phyloP scores from a whole-genome alignment of 2,888 invertebrate species.

The Furcula furcula region DNA sequence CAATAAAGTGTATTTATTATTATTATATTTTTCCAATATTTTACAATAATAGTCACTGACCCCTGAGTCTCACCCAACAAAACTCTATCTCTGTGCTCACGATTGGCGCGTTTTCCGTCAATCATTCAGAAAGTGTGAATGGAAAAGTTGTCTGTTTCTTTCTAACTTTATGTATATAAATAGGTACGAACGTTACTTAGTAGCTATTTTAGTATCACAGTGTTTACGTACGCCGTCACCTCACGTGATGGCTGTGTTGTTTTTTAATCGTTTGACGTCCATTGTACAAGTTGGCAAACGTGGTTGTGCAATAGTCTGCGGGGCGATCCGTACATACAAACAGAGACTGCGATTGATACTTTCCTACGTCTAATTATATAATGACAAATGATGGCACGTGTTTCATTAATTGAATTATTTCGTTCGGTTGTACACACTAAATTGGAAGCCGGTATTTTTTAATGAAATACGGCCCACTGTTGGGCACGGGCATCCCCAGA shows the following conservation, averaged over 20 bases:
- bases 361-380: background rate
- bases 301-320: slow-evolving; percentile 44
- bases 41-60: too few relatives aligned
- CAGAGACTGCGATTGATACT: background rate
- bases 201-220: slow-evolving; percentile 33
- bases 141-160: slow-evolving; percentile 21
- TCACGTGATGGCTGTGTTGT: slow-evolving; percentile 55
- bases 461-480: too few relatives aligned
- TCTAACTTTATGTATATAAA: slow-evolving; percentile 2
- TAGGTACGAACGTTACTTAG: slow-evolving; percentile 15
- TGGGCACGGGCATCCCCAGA: too few relatives aligned
- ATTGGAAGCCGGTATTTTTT: too few relatives aligned
- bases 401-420: too few relatives aligned
- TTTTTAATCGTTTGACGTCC: slow-evolving; percentile 46
- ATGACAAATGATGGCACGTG: too few relatives aligned
- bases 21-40: too few relatives aligned
- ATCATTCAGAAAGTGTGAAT: slow-evolving; percentile 30
- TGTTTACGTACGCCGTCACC: slow-evolving; percentile 45
- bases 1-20: too few relatives aligned
- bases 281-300: slow-evolving; percentile 34
- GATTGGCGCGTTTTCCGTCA: slow-evolving; percentile 18
- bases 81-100: slow-evolving; percentile 13
- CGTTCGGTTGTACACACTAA: too few relatives aligned
- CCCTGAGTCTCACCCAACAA: slow-evolving; percentile 24
- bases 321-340: slow-evolving; percentile 6